Evolutionary conservation across 2,113 vertebrate genomes (phyloP).

Genomic region (Pristiophorus japonicus): DNA sequence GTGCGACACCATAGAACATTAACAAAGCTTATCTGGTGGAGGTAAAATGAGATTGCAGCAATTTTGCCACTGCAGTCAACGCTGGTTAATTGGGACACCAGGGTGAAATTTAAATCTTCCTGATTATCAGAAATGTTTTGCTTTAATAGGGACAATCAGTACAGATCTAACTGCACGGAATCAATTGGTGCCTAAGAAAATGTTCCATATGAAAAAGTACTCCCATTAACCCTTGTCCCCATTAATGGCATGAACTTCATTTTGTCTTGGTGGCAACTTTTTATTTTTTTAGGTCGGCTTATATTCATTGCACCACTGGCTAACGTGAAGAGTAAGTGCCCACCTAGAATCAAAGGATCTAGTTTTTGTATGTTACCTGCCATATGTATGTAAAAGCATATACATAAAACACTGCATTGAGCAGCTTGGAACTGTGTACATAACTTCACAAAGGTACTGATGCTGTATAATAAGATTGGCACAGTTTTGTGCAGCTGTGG

Average conservation of each 20-base stretch:
- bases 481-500: constrained; percentile 38
- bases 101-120: constrained; percentile 34
- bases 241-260: constrained; percentile 30
- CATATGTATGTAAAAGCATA: constrained; percentile 37
- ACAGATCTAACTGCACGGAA: constrained; percentile 13
- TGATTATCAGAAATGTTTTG: constrained; percentile 20
- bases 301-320: constrained; percentile 26
- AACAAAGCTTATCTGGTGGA: constrained; percentile 19
- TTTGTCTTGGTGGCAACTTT: constrained; percentile 16
- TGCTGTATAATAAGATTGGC: constrained; percentile 38
- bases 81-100: constrained; percentile 26
- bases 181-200: constrained; percentile 36
- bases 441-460: constrained; percentile 38
- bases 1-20: constrained; percentile 7
- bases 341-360: constrained; percentile 35
- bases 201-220: constrained; percentile 1
- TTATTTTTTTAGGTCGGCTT: background rate
- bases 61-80: background rate
- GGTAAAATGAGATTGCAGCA: background rate
- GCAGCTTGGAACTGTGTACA: constrained; percentile 36
- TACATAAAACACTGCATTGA: constrained; percentile 37
- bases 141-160: constrained; percentile 33
- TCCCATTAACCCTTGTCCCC: constrained; percentile 24
- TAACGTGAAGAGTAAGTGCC: constrained; percentile 25
- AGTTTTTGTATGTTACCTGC: constrained; percentile 37